Conservation (phyloP, 2,113 vertebrate species). For the Petrocephalus microphthalmus region DNA sequence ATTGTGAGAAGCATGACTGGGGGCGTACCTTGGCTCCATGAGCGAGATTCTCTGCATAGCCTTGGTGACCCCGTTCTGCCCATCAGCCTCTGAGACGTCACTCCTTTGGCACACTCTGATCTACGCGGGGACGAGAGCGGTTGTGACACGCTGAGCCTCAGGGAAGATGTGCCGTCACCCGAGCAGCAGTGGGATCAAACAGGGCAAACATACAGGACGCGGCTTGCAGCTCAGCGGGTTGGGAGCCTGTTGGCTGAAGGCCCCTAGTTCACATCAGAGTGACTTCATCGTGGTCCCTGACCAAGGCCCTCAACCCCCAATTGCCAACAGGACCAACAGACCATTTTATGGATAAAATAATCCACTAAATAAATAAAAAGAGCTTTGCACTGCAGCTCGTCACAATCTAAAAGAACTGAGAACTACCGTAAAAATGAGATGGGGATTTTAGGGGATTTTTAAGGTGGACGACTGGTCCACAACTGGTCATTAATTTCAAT, state of each 20-base stretch:
- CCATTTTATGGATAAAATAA: neutral
- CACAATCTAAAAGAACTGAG: neutral
- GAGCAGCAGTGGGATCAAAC: neutral
- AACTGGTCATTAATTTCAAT: neutral
- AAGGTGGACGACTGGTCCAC: neutral
- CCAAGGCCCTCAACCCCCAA: neutral
- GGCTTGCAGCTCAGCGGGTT: neutral
- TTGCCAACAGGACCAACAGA: neutral
- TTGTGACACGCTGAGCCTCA: neutral
- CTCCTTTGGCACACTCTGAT: neutral
- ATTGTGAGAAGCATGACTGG: neutral
- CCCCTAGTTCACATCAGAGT: neutral
- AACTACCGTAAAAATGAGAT: neutral
- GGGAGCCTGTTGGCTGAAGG: neutral
- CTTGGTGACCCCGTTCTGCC: slow-evolving; percentile 51
- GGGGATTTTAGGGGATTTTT: neutral
- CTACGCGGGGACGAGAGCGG: neutral
- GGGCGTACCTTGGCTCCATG: slow-evolving; percentile 72
- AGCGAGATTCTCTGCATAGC: slow-evolving; percentile 66
- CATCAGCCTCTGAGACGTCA: slow-evolving; percentile 39
- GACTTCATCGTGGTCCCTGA: neutral
- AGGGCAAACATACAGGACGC: neutral
- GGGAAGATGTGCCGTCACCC: neutral
- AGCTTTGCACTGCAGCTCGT: neutral
- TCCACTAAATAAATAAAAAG: neutral